Evolutionary conservation across 2,113 vertebrate genomes (phyloP), one percentile per base, ranked within the genome.

Genomic region (Chlorodrepanis virens): DNA sequence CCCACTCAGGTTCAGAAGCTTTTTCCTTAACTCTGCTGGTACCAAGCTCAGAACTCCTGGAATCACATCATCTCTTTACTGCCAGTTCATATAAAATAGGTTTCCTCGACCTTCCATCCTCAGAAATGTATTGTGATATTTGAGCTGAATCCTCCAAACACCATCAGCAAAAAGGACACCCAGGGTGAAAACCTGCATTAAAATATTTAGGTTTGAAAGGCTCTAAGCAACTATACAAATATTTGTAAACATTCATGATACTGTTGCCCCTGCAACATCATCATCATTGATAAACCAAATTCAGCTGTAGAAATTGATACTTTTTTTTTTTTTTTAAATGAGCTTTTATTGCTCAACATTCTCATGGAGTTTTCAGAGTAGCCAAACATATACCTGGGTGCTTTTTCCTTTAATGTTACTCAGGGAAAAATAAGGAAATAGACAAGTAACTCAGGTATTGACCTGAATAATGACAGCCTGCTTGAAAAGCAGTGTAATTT

Each of bases 391-490:
- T 3, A n/a, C 15, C 37, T 53, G 45, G 16, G 9, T 25, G 29
- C 18, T 50, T 87, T 47, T 63, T n/a, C 8, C 74, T 64, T 76
- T 90, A 71, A 89, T 53, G 15, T 45, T 14, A 81, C 22, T 68
- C 47, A 60, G 78, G 39, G 14, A 82, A 89, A 94, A 94, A 89
- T 57, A 78, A 74, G 45, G 86, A 92, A 88, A 79, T 83, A 83
- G 59, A 5, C 42, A 65, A 65, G 24, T 24, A 65, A 57, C 4
- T 92, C 53, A 93, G 74, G 11, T 85, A 84, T 63, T 81, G 80
- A 89, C 42, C 72, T 24, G 20, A 88, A 76, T 63, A 92, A 89
- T 78, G 75, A 74, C 31, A 89, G 33, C 39, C 19, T 80, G 40
- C 33, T 83, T 37, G 14, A 84, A 74, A 6, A 72, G 60, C 14